A percentile compares a stretch with the other conserved stretches of the same genome.
phyloP scores from a whole-genome alignment of 2,797 vertebrate genomes.

The Eidolon dupreanum region DNA sequence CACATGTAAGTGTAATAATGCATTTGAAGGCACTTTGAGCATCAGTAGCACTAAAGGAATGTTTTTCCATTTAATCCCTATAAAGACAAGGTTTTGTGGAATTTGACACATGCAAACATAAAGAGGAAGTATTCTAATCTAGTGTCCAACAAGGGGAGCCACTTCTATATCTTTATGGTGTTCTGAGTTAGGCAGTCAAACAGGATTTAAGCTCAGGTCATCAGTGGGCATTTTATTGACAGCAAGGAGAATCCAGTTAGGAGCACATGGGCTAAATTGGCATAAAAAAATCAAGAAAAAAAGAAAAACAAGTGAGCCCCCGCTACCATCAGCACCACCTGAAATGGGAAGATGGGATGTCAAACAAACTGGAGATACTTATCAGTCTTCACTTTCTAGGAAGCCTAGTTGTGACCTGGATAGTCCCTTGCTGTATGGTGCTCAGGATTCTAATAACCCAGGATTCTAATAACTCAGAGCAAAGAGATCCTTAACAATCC shows the following conservation, averaged over 20 bases:
- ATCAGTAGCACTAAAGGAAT: neutral
- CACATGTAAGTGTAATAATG: no score
- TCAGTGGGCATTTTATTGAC: neutral
- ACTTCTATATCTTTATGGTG: neutral
- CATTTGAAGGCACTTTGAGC: neutral
- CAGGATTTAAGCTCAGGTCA: neutral
- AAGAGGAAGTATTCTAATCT: neutral
- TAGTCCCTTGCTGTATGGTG: neutral
- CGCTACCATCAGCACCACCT: neutral
- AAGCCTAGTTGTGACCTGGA: neutral
- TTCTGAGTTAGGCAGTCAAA: neutral
- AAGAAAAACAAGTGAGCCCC: neutral
- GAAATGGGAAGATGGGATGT: neutral
- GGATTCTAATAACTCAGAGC: neutral
- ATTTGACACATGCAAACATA: neutral
- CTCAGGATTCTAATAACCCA: neutral
- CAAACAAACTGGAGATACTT: neutral
- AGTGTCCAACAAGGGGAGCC: neutral
- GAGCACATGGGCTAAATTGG: neutral
- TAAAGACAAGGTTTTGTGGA: neutral
- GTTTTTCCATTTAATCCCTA: neutral
- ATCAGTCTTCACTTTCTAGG: neutral
- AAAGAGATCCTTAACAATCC: slow-evolving; percentile 2
- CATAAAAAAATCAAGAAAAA: neutral
- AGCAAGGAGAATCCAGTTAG: neutral